These are phyloP conservation scores for Coptodon rendalli DNA, from an alignment of 2,113 vertebrate genomes.

Conservation along the genomic window DNA sequence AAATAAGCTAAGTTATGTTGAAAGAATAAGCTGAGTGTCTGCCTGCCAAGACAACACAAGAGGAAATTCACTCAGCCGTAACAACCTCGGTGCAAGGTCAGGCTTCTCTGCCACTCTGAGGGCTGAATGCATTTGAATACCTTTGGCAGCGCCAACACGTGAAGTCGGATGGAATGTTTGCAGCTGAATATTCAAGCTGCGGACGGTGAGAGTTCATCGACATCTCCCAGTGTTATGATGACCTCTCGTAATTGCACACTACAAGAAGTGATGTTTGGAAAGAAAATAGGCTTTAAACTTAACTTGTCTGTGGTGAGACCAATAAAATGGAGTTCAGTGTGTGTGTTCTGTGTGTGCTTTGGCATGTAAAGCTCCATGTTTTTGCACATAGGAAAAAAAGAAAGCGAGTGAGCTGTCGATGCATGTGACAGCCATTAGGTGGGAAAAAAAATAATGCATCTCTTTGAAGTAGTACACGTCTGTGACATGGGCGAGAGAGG, in stretches of 20 bases:
- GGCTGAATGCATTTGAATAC: conserved; percentile 1
- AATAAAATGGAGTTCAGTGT: background rate
- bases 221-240: conserved; percentile 29
- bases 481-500: background rate
- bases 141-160: background rate
- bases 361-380: background rate
- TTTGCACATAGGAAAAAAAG: background rate
- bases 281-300: conserved; percentile 39
- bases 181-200: conserved; percentile 4
- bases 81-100: conserved; percentile 26
- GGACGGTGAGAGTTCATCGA: conserved; percentile 9
- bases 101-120: conserved; percentile 10
- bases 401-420: background rate
- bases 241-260: conserved; percentile 32
- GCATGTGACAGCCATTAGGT: background rate
- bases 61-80: conserved; percentile 37
- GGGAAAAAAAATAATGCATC: background rate
- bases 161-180: background rate
- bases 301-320: conserved; percentile 39
- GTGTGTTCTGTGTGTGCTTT: background rate
- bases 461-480: background rate
- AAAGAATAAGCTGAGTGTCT: background rate
- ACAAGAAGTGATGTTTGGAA: conserved; percentile 38
- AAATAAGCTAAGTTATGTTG: background rate
- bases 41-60: conserved; percentile 35